Percentiles rank a stretch among this genome's conserved stretches.
Conservation (phyloP, 1,140 invertebrate species). For the Cotesia typhae region DNA sequence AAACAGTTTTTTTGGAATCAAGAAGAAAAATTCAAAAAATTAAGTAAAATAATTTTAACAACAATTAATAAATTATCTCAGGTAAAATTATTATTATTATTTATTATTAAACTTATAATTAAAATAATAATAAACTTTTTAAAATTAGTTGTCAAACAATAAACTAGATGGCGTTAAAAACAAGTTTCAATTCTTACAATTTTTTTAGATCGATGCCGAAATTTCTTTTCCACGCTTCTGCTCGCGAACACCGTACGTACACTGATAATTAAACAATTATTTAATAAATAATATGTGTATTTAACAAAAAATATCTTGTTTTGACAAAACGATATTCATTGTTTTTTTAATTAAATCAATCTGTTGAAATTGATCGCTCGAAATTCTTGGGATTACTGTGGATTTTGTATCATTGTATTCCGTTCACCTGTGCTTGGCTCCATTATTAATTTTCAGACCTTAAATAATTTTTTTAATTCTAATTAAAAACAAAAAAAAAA, state of each 20-base stretch:
- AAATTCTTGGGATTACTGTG: conserved; percentile 23
- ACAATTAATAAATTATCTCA: no score
- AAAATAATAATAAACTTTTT: no score
- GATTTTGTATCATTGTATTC: conserved; percentile 17
- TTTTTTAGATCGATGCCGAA: no score
- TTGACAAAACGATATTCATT: not conserved
- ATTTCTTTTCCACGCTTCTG: conserved; percentile 41
- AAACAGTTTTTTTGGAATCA: no score
- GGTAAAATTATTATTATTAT: not conserved
- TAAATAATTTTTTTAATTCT: no score
- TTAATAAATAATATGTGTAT: conserved; percentile 10
- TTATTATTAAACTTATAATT: not conserved
- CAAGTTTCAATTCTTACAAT: no score
- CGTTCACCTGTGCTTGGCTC: not conserved
- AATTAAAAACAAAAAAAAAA: no score
- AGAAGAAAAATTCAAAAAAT: no score
- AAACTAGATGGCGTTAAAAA: not conserved
- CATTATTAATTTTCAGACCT: no score
- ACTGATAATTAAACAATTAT: conserved; percentile 26
- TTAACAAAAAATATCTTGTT: conserved; percentile 19
- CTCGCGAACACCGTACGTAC: conserved; percentile 39
- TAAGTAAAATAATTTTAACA: no score
- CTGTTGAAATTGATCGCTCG: not conserved
- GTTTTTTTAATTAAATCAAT: conserved; percentile 4
- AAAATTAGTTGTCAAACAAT: no score